Conservation (phyloP, 2,113 vertebrate species). For the Lagopus leucura region DNA sequence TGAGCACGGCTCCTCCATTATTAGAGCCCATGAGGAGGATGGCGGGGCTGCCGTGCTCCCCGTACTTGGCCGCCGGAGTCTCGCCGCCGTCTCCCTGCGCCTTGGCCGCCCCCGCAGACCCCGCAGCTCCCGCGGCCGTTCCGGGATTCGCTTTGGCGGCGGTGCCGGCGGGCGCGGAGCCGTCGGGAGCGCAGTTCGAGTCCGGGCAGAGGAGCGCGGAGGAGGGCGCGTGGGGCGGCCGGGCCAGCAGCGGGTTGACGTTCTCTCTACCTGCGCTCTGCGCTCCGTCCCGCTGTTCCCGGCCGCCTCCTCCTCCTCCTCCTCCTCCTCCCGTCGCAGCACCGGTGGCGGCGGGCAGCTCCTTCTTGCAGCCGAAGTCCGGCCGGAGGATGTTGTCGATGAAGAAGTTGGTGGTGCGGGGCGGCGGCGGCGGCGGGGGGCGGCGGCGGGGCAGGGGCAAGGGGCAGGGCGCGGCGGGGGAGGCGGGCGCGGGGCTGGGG, state of each 20-base stretch:
- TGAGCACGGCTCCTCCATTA: conserved; percentile 77
- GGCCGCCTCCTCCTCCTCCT: background rate
- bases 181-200: conserved; percentile 88
- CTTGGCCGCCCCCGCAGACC: conserved; percentile 61
- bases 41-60: conserved; percentile 85
- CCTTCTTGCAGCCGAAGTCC: conserved; percentile 94
- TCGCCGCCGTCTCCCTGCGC: conserved; percentile 77
- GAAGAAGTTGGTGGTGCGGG: conserved; percentile 94
- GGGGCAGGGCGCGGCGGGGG: conserved; percentile 66
- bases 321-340: conserved; percentile 20
- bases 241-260: conserved; percentile 83
- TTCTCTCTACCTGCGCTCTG: conserved; percentile 86
- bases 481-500: conserved; percentile 83
- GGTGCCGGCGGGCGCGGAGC: conserved; percentile 80
- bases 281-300: conserved; percentile 78
- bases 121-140: conserved; percentile 72
- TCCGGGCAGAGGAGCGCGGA: conserved; percentile 85
- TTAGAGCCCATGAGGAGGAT: conserved; percentile 85
- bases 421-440: conserved; percentile 82
- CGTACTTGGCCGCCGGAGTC: conserved; percentile 80
- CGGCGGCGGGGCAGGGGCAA: conserved; percentile 81
- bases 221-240: conserved; percentile 76
- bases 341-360: conserved; percentile 69
- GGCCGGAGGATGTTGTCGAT: conserved; percentile 96
- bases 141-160: conserved; percentile 67